Percentiles rank a stretch among this genome's conserved stretches.
phyloP scores from a whole-genome alignment of 1,140 invertebrate genomes.

The Neelides sp. region DNA sequence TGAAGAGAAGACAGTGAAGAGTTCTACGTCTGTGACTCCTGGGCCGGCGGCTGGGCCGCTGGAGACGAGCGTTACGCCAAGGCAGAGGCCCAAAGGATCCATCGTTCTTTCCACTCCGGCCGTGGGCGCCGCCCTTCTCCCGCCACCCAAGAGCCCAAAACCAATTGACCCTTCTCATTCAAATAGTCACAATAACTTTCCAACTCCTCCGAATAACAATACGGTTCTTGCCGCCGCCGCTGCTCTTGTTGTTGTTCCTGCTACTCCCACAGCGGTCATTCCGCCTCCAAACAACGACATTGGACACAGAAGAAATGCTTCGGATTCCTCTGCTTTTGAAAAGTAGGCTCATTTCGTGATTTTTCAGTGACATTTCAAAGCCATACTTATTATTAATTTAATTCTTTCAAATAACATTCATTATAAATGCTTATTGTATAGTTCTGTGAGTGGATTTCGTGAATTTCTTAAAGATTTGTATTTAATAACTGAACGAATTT shows the following conservation, averaged over 20 bases:
- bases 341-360: slow-evolving; percentile 44
- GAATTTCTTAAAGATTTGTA: too few species aligned
- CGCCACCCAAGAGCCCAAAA: slow-evolving; percentile 25
- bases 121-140: slow-evolving; percentile 26
- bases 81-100: slow-evolving; percentile 64
- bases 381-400: too few species aligned
- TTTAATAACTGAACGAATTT: too few species aligned
- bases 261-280: slow-evolving; percentile 33
- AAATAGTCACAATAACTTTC: slow-evolving; percentile 1
- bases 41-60: slow-evolving; percentile 43
- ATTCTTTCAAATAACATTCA: too few species aligned
- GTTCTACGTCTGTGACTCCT: slow-evolving; percentile 36
- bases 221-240: neutral
- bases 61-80: slow-evolving; percentile 68
- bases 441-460: too few species aligned
- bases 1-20: slow-evolving; percentile 21
- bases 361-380: neutral
- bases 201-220: neutral
- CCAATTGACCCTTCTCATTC: slow-evolving; percentile 9
- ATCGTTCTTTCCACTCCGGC: slow-evolving; percentile 28
- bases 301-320: slow-evolving; percentile 62
- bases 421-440: too few species aligned
- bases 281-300: slow-evolving; percentile 36
- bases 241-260: slow-evolving; percentile 5
- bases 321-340: slow-evolving; percentile 73